Conservation (phyloP, 2,888 invertebrate species). For the Resseliella maxima region DNA sequence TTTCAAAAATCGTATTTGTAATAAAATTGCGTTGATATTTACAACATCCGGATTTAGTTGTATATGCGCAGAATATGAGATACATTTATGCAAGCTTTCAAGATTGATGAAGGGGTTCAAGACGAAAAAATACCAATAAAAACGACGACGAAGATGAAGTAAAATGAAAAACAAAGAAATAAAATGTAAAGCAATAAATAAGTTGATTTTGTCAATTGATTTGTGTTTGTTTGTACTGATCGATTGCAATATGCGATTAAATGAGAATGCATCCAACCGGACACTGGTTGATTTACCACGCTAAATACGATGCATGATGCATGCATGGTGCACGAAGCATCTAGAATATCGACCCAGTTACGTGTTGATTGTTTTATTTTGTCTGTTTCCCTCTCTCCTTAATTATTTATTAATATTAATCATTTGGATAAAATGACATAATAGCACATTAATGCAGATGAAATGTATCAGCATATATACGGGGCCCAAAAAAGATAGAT, state of each 20-base stretch:
- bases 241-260: neutral
- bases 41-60: slow-evolving; percentile 6
- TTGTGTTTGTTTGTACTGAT: neutral
- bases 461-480: neutral
- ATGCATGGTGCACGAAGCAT: neutral
- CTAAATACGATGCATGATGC: too few species aligned
- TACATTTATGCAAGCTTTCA: neutral
- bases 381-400: slow-evolving; percentile 10
- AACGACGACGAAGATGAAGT: neutral
- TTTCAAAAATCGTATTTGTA: slow-evolving; percentile 5
- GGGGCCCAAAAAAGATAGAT: neutral
- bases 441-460: slow-evolving; percentile 37
- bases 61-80: neutral
- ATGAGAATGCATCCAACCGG: neutral
- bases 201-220: neutral
- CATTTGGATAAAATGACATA: slow-evolving; percentile 50
- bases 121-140: neutral
- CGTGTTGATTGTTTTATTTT: neutral
- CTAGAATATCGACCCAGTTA: slow-evolving; percentile 25
- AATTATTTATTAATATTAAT: slow-evolving; percentile 55
- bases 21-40: neutral
- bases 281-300: neutral
- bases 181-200: neutral
- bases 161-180: neutral
- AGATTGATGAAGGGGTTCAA: neutral